A percentile compares a stretch with the other conserved stretches of the same genome.
phyloP scores from a whole-genome alignment of 2,888 invertebrate species.

The Amaurobius ferox region DNA sequence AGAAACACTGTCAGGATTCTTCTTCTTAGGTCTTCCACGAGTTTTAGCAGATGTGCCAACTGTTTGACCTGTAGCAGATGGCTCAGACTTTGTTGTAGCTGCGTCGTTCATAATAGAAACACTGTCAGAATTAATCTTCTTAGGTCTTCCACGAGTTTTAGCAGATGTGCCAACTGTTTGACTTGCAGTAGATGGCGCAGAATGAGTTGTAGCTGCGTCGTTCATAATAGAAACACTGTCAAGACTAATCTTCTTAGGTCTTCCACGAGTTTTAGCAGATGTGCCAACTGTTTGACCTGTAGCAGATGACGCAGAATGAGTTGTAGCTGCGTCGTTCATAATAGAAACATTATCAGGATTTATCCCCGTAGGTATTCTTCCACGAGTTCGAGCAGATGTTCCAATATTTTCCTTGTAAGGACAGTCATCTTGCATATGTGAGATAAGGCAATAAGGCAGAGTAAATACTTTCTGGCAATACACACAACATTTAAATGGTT shows the following conservation, averaged over 20 bases:
- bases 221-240: background rate
- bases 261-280: background rate
- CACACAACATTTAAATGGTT: slow-evolving; percentile 64
- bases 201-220: background rate
- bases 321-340: background rate
- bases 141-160: background rate
- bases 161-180: background rate
- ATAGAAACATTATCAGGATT: background rate
- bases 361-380: too few relatives aligned
- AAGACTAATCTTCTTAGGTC: background rate
- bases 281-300: background rate
- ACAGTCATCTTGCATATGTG: slow-evolving; percentile 70
- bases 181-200: background rate
- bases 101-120: too few relatives aligned
- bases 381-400: too few relatives aligned
- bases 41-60: too few relatives aligned
- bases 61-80: too few relatives aligned
- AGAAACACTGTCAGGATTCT: too few relatives aligned
- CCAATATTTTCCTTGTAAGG: slow-evolving; percentile 46
- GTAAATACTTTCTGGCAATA: slow-evolving; percentile 68
- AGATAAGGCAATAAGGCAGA: slow-evolving; percentile 60
- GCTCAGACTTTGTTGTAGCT: too few relatives aligned
- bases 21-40: too few relatives aligned
- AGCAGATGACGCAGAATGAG: background rate
- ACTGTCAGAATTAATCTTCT: too few relatives aligned